phyloP scores from a whole-genome alignment of 2,797 vertebrate genomes.

The Pangasius mekongensis region DNA sequence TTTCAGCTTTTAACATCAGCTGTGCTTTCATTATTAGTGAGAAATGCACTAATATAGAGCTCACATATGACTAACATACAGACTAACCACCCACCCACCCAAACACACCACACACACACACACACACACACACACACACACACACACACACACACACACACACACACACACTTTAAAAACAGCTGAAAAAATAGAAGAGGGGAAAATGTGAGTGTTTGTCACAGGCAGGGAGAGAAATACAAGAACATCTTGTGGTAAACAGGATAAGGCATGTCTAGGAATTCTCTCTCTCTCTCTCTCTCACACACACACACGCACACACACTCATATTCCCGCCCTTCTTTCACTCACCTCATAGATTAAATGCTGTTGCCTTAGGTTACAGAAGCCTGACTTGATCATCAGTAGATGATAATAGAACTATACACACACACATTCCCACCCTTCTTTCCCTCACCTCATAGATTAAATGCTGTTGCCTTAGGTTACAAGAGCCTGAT shows the following conservation, averaged over 20 bases:
- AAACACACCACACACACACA: not conserved
- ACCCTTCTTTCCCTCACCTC: not conserved
- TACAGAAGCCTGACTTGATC: not conserved
- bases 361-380: not conserved
- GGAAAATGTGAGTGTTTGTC: not conserved
- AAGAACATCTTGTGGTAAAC: conserved; percentile 46
- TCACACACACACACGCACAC: conserved; percentile 48
- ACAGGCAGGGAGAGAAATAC: not conserved
- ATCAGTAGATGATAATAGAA: not conserved
- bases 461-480: not conserved
- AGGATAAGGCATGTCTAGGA: conserved; percentile 66
- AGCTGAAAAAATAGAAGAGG: not conserved
- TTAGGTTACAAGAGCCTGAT: not conserved
- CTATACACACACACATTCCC: not conserved
- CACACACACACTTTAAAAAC: not conserved
- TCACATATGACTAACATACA: not conserved
- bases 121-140: conserved; percentile 18
- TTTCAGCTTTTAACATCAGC: not conserved
- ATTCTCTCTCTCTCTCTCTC: not conserved
- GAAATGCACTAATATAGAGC: not conserved
- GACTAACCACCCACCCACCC: not conserved
- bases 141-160: conserved; percentile 13
- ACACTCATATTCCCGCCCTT: not conserved
- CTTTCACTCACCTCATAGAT: not conserved
- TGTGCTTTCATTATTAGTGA: not conserved